phyloP scores from a whole-genome alignment of 2,888 invertebrate genomes.

The Yponomeuta evonymella region DNA sequence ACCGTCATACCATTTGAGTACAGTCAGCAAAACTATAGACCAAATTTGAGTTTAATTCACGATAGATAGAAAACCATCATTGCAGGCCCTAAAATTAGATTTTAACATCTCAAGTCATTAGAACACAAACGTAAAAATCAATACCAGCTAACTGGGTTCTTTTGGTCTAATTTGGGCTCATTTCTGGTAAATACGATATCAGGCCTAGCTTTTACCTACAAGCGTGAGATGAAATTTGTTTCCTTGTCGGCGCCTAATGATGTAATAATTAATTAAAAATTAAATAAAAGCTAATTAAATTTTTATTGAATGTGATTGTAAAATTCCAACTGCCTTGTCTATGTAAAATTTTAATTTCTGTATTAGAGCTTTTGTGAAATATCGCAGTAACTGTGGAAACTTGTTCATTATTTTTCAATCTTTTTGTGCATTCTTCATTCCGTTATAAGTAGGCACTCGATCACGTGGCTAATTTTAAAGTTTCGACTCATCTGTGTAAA shows the following conservation, averaged over 20 bases:
- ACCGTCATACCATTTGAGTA: no score
- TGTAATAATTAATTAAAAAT: no score
- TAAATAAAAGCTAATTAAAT: no score
- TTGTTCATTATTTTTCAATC: background rate
- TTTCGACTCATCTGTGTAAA: slow-evolving; percentile 65
- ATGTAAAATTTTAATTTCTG: background rate
- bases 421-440: background rate
- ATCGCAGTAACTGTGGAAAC: background rate
- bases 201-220: background rate
- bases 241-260: background rate
- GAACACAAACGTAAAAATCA: no score
- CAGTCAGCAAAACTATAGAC: no score
- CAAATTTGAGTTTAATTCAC: no score
- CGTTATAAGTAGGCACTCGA: slow-evolving; percentile 29
- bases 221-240: background rate
- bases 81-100: no score
- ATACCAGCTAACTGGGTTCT: no score
- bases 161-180: background rate
- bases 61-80: no score
- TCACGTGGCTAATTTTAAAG: slow-evolving; percentile 55
- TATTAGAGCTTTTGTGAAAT: background rate
- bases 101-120: no score
- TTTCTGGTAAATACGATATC: background rate
- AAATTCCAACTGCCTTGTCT: background rate
- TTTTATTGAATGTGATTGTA: background rate